phyloP scores from a whole-genome alignment of 2,888 invertebrate genomes.

The Thecocarcelia acutangulata region DNA sequence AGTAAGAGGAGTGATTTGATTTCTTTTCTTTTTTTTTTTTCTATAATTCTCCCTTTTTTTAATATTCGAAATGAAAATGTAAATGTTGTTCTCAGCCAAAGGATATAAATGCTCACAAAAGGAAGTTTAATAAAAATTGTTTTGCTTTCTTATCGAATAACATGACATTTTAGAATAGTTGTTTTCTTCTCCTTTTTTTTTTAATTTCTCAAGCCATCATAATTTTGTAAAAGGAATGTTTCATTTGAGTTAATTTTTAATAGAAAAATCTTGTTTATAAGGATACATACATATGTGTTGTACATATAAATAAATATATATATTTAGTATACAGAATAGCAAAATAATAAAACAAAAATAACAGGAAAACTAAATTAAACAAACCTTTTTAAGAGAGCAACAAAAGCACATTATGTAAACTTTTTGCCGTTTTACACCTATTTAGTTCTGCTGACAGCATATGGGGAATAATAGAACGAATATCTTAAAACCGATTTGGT shows the following conservation, averaged over 20 bases:
- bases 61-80: constrained; percentile 32
- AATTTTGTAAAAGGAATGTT: constrained; percentile 2
- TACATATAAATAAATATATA: too few relatives aligned
- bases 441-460: too few relatives aligned
- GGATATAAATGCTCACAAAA: constrained; percentile 19
- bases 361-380: too few relatives aligned
- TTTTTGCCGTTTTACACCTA: too few relatives aligned
- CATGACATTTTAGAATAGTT: background rate
- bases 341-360: background rate
- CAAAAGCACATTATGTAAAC: too few relatives aligned
- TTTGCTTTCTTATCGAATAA: constrained; percentile 1
- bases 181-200: background rate
- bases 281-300: too few relatives aligned
- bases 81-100: constrained; percentile 11
- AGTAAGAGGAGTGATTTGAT: constrained; percentile 21
- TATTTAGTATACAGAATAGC: background rate
- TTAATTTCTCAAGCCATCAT: background rate
- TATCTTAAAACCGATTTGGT: too few relatives aligned
- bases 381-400: too few relatives aligned
- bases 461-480: too few relatives aligned
- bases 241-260: background rate
- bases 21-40: background rate
- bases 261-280: background rate
- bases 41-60: background rate
- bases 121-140: constrained; percentile 2